Base-by-base conservation (phyloP, 2,113 vertebrate genomes). In the Malaclemys terrapin region DNA sequence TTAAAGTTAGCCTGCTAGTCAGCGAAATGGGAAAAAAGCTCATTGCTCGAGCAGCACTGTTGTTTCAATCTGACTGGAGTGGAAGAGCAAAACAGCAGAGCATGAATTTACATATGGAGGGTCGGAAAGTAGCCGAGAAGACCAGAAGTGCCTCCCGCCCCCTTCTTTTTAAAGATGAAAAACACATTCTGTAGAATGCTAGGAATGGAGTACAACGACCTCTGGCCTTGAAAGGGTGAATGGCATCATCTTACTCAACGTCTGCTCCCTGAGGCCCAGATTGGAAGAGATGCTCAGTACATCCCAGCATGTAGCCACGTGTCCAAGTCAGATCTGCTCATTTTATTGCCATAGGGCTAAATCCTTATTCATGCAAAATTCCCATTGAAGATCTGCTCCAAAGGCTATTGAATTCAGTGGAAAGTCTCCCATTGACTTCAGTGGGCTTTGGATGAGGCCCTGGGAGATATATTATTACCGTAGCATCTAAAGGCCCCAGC, bases 1-100 rank as follows among this genome's bases (percentile, higher is more conserved):
- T 98, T 97, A 95, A 97, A 95, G 87, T 35, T 13, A 82, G 45
- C n/a, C 11, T 50, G 42, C 31, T 49, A 45, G 35, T 27, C 54
- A 87, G 91, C 52, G 2, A 42, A 80, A 65, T 38, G 82, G 29
- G 35, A 47, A 78, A 38, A 72, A 80, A 80, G 90, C 38, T 91
- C 91, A 56, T 76, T 69, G 65, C 80, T 92, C 89, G 31, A 62
- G 85, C 90, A 91, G 88, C 65, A 72, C 22, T 62, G 90, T 45
- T 54, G 35, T 87, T 85, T 88, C 88, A 84, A 72, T 50, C 91
- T 56, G 49, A 25, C 16, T 12, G 16, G n/a, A 76, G 65, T 42
- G 31, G 45, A n/a, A 9, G 50, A 22, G 1, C 52, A 50, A 52
- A 89, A n/a, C 75, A 94, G 83, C 42, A 38, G 42, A 1, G 29